phyloP scores from a whole-genome alignment of 1,140 invertebrate species.

The Psilanteris sp. region DNA sequence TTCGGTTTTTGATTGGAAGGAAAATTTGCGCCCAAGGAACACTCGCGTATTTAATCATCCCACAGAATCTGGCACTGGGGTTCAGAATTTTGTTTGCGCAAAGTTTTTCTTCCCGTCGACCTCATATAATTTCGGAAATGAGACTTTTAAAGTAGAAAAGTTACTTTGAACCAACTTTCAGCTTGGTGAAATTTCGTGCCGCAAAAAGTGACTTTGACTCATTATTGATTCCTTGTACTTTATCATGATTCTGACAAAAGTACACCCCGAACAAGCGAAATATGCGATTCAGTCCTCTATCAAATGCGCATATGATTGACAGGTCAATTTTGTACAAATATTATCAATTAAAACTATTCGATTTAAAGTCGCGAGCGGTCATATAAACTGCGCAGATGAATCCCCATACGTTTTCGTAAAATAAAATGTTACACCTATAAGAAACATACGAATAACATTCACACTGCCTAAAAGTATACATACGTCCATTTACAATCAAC shows the following conservation, averaged over 20 bases:
- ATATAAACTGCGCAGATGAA: too few relatives aligned
- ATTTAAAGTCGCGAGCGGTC: too few relatives aligned
- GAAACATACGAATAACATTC: too few relatives aligned
- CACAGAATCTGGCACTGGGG: slow-evolving; percentile 20
- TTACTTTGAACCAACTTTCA: slow-evolving; percentile 37
- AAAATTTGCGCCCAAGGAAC: slow-evolving; percentile 26
- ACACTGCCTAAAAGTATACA: too few relatives aligned
- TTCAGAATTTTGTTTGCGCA: slow-evolving; percentile 39
- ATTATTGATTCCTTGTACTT: slow-evolving; percentile 49
- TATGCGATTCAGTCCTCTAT: background rate
- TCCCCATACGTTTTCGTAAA: too few relatives aligned
- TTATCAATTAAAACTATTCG: too few relatives aligned
- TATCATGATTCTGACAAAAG: slow-evolving; percentile 25
- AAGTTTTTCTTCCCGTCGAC: slow-evolving; percentile 42
- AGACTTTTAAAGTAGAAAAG: slow-evolving; percentile 57
- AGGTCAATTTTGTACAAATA: too few relatives aligned
- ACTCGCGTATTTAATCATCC: slow-evolving; percentile 48
- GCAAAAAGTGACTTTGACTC: slow-evolving; percentile 35
- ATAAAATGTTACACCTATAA: too few relatives aligned
- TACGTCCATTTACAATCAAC: too few relatives aligned
- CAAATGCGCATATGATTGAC: too few relatives aligned
- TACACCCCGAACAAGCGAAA: slow-evolving; percentile 1
- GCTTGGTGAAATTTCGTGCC: slow-evolving; percentile 23
- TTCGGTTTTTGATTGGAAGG: slow-evolving; percentile 12
- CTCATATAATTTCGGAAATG: slow-evolving; percentile 49